Conservation (phyloP, 2,113 vertebrate species). For the Saimiri boliviensis region DNA sequence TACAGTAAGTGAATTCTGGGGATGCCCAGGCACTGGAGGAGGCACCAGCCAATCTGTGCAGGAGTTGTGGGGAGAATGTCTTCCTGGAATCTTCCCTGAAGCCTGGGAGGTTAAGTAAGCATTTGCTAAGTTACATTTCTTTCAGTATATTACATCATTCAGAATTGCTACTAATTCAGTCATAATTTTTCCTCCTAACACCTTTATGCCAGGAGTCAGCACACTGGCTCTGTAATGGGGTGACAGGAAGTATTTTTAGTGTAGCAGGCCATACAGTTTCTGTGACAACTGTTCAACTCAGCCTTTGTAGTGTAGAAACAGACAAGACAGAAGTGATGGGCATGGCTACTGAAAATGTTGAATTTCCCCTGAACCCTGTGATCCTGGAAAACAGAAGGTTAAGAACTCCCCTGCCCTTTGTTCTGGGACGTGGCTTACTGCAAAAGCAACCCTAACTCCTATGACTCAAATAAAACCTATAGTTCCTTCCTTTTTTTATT, state of each 20-base stretch:
- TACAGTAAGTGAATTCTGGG: rapidly evolving
- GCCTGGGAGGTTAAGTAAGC: neutral
- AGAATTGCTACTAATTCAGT: neutral
- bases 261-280: neutral
- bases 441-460: neutral
- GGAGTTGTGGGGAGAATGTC: no score
- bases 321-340: neutral
- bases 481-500: neutral
- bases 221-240: neutral
- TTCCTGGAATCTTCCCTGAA: neutral
- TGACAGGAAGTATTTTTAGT: neutral
- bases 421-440: neutral
- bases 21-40: neutral
- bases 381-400: neutral
- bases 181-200: neutral
- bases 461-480: neutral
- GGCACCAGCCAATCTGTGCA: neutral
- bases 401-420: neutral
- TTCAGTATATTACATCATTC: neutral
- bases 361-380: neutral
- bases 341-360: neutral
- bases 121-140: neutral
- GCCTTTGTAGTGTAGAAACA: neutral
- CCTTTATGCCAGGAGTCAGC: neutral
- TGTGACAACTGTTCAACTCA: neutral